Conservation (phyloP, 35 echinoderm and acorn worm genomes). For the Eucidaris tribuloides region DNA sequence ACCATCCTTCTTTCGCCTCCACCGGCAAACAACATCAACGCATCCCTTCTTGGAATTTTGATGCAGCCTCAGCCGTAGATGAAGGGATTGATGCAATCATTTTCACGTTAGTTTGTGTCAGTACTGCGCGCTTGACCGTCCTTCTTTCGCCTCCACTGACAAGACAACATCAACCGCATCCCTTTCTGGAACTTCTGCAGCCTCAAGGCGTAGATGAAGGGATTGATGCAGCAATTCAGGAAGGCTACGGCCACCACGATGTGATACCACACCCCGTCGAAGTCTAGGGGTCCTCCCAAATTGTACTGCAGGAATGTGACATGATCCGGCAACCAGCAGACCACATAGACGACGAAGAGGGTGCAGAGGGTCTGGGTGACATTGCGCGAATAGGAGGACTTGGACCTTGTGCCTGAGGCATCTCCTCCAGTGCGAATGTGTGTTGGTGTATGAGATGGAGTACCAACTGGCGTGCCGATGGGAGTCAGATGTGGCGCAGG, state of each 20-base stretch:
- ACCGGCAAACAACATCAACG: too few relatives aligned
- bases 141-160: neutral
- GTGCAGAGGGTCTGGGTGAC: too few relatives aligned
- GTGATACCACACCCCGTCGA: slow-evolving; percentile 19
- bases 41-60: too few relatives aligned
- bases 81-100: too few relatives aligned
- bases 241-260: slow-evolving; percentile 15
- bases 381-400: too few relatives aligned
- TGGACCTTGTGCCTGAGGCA: too few relatives aligned
- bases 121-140: neutral
- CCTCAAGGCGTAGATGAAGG: slow-evolving; percentile 38
- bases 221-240: slow-evolving; percentile 40
- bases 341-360: slow-evolving; percentile 22
- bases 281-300: slow-evolving; percentile 32
- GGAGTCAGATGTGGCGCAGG: neutral
- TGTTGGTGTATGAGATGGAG: too few relatives aligned
- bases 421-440: too few relatives aligned
- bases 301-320: slow-evolving; percentile 34
- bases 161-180: neutral
- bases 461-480: too few relatives aligned
- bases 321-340: slow-evolving; percentile 52
- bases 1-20: too few relatives aligned
- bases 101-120: too few relatives aligned
- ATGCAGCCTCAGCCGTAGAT: too few relatives aligned
- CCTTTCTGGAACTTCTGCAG: slow-evolving; percentile 22